Evolutionary conservation across 2,797 vertebrate genomes (phyloP).

Genomic region (Danio tinwini): DNA sequence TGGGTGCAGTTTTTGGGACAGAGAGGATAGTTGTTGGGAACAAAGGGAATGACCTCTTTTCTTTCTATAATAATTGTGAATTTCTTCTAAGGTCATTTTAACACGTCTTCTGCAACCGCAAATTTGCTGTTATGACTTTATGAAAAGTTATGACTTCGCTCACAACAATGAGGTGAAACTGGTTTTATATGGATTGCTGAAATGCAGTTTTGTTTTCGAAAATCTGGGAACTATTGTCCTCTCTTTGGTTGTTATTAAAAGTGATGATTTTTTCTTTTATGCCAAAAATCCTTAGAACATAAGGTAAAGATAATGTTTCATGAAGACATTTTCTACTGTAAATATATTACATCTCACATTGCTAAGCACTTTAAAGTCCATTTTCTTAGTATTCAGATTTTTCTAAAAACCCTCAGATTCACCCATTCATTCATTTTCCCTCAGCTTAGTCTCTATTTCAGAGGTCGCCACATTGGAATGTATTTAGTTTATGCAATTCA

Average conservation of each 20-base stretch:
- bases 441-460: too few species aligned
- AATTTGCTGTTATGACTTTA: too few species aligned
- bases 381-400: too few species aligned
- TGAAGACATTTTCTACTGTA: too few species aligned
- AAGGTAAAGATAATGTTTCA: too few species aligned
- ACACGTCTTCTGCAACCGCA: not conserved
- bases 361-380: too few species aligned
- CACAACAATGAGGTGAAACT: not conserved
- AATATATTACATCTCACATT: too few species aligned
- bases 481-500: too few species aligned
- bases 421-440: too few species aligned
- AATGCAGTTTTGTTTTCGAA: not conserved
- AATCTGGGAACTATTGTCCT: not conserved
- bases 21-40: not conserved
- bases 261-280: not conserved
- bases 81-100: constrained; percentile 21
- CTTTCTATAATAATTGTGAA: not conserved
- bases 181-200: not conserved
- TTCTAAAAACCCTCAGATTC: too few species aligned
- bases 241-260: not conserved
- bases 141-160: not conserved
- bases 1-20: not conserved
- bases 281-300: too few species aligned
- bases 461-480: too few species aligned
- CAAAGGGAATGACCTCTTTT: not conserved